A percentile compares a stretch with the other conserved stretches of the same genome.
These are phyloP conservation scores for Drosophila sordidula DNA, from an alignment of 2,888 invertebrate genomes.

Conservation along the genomic window DNA sequence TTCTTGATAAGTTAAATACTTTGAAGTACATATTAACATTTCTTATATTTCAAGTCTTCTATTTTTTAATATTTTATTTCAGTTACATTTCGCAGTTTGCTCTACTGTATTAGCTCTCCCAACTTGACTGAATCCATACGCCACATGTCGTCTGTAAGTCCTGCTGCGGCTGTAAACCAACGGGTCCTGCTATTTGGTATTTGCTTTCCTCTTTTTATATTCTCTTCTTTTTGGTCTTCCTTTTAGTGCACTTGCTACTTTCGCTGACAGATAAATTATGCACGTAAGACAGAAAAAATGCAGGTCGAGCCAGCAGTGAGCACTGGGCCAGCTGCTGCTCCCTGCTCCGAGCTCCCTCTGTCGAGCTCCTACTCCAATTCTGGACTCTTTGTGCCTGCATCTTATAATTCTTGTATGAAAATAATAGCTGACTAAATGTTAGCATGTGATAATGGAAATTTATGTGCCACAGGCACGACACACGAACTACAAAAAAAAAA, in stretches of 20 bases:
- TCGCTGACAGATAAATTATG: conserved; percentile 74
- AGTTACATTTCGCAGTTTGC: background rate
- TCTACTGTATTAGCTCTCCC: conserved; percentile 27
- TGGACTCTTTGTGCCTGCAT: conserved; percentile 52
- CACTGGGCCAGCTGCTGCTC: conserved; percentile 3
- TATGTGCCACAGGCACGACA: conserved; percentile 66
- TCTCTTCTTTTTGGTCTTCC: conserved; percentile 1
- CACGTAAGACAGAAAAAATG: conserved; percentile 55
- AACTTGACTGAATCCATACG: conserved; percentile 31
- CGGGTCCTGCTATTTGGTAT: conserved; percentile 37
- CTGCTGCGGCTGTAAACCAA: conserved; percentile 38
- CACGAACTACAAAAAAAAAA: background rate
- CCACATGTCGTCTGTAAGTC: conserved; percentile 40
- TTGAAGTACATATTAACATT: too few relatives aligned
- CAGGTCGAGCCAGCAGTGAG: conserved; percentile 35
- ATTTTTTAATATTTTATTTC: background rate
- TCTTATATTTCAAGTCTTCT: too few relatives aligned
- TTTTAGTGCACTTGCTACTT: conserved; percentile 50
- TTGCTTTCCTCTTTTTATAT: background rate
- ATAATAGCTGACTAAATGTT: conserved; percentile 76
- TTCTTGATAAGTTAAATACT: too few relatives aligned
- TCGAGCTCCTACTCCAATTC: background rate
- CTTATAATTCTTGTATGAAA: conserved; percentile 75
- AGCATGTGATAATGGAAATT: conserved; percentile 77
- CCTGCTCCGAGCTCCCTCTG: background rate